Base-by-base conservation (phyloP, 35 echinoderm and acorn worm genomes). In the Diadema setosum region DNA sequence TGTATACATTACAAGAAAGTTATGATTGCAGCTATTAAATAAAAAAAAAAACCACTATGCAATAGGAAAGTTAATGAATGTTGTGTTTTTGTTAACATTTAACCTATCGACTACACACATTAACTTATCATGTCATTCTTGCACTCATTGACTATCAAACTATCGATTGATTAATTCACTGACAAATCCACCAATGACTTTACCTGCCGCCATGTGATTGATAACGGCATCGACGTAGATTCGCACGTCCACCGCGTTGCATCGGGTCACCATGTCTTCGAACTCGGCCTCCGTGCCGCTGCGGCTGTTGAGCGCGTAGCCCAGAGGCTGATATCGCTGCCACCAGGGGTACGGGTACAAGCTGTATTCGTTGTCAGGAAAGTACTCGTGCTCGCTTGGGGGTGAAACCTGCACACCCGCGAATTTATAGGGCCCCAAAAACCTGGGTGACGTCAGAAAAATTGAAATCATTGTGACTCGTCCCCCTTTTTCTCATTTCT, bases 191-290 rank as follows among this genome's bases (percentile, higher is more conserved):
- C 39, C 5, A 81, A 20, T 58, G 42, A 86, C 64, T 85, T 81
- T 45, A 90, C 39, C 86, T 5, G 80, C 90, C 0, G 90, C 82
- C 94, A 96, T 96, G 57, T 96, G 94, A 70, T 96, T 96, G 34
- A 96, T 96, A 58, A 96, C 90, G 12, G 86, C 94, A 35, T 95
- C 88, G 1, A 90, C 88, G 46, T 95, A 95, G 37, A 91, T 85
- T 3, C 67, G 64, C 9, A 92, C 90, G 33, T 87, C 86, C 37
- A 74, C 86, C 15, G 64, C 81, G 43, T 75, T 83, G 60, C 91
- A 93, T 30, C 91, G 35, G 12, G 11, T 16, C 12, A 93, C 81
- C 91, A 93, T 93, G 46, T 83, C 76, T 7, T 42, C 27, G 48
- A 93, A 93, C 33, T 70, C 58, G 17, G 11, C 35, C 3, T 65